Conservation (phyloP, 2,113 vertebrate species). For the Bothrops jararaca region DNA sequence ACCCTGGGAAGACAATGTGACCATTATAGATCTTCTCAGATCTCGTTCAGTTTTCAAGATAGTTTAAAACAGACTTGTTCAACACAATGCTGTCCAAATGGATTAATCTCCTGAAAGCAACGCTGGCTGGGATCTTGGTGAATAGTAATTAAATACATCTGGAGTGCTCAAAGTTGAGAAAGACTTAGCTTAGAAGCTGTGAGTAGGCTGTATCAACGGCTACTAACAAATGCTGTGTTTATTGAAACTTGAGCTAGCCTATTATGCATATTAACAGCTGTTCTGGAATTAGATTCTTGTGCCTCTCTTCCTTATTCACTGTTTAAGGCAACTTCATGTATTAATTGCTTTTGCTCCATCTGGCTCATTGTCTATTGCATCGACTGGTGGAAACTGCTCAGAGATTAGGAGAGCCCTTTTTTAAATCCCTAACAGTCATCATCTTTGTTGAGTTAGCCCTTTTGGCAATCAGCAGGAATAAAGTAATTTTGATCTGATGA, state of each 20-base stretch:
- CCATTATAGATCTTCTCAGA: neutral
- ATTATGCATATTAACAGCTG: neutral
- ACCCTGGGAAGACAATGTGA: neutral
- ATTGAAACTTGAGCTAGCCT: neutral
- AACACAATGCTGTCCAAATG: neutral
- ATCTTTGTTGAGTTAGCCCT: neutral
- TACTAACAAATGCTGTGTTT: neutral
- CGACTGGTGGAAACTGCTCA: neutral
- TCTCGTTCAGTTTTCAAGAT: neutral
- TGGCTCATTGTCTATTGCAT: neutral
- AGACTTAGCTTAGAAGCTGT: neutral
- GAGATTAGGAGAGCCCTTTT: neutral
- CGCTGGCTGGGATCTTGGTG: neutral
- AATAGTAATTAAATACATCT: neutral
- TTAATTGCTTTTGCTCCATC: neutral
- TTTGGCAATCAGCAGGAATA: neutral
- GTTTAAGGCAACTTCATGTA: neutral
- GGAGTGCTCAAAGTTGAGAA: neutral
- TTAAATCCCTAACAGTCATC: neutral
- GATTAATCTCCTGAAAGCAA: neutral
- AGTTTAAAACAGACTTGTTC: neutral
- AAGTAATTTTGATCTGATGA: neutral
- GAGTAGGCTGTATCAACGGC: neutral
- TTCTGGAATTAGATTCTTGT: neutral
- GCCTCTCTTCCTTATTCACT: neutral